Conservation (phyloP, 2,113 vertebrate species). For the Callionymus lyra region DNA sequence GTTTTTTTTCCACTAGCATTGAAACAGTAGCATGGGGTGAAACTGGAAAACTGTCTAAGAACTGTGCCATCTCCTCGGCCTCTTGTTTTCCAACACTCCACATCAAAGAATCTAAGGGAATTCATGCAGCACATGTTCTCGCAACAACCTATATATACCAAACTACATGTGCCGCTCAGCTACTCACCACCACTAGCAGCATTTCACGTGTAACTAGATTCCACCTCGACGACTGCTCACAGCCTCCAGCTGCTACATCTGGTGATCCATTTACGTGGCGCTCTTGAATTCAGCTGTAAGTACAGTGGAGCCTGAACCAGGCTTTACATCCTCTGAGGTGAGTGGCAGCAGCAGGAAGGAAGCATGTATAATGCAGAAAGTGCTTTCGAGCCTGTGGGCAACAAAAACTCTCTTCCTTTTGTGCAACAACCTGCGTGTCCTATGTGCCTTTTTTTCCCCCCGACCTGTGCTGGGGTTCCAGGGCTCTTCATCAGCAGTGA, state of each 20-base stretch:
- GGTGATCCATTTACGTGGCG: constrained; percentile 8
- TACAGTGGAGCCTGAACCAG: constrained; percentile 25
- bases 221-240: background rate
- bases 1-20: too few species aligned
- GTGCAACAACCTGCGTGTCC: background rate
- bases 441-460: too few species aligned
- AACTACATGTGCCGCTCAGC: constrained; percentile 9
- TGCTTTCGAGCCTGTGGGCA: constrained; percentile 43
- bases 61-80: too few species aligned
- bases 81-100: too few species aligned
- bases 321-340: constrained; percentile 34
- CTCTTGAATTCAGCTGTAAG: constrained; percentile 17
- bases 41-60: too few species aligned
- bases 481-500: constrained; percentile 3
- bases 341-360: constrained; percentile 19
- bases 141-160: constrained; percentile 11
- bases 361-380: constrained; percentile 61
- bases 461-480: constrained; percentile 2
- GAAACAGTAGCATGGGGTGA: too few species aligned
- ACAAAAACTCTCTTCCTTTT: constrained; percentile 17
- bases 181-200: constrained; percentile 2
- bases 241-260: constrained; percentile 32
- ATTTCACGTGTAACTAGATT: background rate
- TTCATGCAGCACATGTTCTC: too few species aligned
- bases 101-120: too few species aligned